Evolutionary conservation across 2,113 vertebrate genomes (phyloP).

Genomic region (Psammodynastes pulverulentus): DNA sequence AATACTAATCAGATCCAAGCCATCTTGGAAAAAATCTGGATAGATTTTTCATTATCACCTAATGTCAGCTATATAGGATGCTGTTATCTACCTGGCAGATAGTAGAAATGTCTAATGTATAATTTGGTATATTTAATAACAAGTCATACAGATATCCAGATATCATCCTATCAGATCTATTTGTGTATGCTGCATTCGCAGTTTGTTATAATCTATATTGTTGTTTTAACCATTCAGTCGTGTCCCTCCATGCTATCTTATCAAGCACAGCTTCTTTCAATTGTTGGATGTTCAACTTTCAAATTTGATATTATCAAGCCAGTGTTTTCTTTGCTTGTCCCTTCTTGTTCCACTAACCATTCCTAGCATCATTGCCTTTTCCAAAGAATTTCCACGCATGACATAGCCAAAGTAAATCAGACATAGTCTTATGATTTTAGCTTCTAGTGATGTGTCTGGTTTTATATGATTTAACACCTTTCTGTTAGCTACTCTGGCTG

Average conservation of each 20-base stretch:
- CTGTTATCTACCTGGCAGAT: not conserved
- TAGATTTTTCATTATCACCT: not conserved
- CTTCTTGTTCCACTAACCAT: not conserved
- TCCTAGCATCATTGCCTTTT: not conserved
- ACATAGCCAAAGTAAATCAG: not conserved
- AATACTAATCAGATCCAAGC: not conserved
- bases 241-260: not conserved
- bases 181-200: not conserved
- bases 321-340: not conserved
- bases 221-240: not conserved
- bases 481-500: not conserved
- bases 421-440: not conserved
- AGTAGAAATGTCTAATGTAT: conserved; percentile 14
- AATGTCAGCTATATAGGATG: not conserved
- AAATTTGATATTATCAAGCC: not conserved
- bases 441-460: not conserved
- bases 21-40: no score
- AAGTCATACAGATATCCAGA: not conserved
- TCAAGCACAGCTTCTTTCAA: not conserved
- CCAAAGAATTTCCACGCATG: not conserved
- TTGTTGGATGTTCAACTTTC: not conserved
- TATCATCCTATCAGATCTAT: not conserved
- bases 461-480: not conserved
- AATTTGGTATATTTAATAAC: not conserved
- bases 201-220: not conserved